phyloP scores from a whole-genome alignment of 2,888 invertebrate genomes.

The Icerya purchasi region DNA sequence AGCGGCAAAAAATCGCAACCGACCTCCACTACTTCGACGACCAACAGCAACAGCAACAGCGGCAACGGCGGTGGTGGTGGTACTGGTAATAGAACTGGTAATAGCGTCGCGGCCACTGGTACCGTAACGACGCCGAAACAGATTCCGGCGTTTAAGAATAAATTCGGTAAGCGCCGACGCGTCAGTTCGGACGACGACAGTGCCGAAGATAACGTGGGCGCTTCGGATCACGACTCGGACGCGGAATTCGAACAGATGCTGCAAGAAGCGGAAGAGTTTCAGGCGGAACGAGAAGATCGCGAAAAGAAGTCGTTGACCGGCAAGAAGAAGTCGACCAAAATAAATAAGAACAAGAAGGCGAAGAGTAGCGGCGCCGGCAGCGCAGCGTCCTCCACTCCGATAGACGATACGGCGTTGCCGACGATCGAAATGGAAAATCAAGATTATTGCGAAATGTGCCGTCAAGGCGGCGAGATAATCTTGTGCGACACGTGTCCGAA shows the following conservation, averaged over 20 bases:
- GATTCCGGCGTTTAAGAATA: slow-evolving; percentile 86
- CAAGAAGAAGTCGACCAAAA: slow-evolving; percentile 27
- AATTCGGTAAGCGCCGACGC: slow-evolving; percentile 60
- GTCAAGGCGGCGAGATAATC: slow-evolving; percentile 98
- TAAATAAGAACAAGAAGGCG: slow-evolving; percentile 36
- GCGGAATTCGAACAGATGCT: slow-evolving; percentile 97
- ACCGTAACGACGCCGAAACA: slow-evolving; percentile 39
- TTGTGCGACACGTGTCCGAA: slow-evolving; percentile 97
- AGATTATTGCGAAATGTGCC: slow-evolving; percentile 97
- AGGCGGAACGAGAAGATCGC: slow-evolving; percentile 23
- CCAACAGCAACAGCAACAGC: neutral
- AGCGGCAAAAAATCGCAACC: neutral
- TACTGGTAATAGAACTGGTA: slow-evolving; percentile 36
- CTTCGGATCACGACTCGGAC: slow-evolving; percentile 78
- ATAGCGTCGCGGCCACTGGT: slow-evolving; percentile 37
- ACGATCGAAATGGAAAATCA: slow-evolving; percentile 53
- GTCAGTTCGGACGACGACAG: slow-evolving; percentile 15
- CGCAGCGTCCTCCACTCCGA: slow-evolving; percentile 21
- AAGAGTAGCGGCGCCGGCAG: slow-evolving; percentile 37
- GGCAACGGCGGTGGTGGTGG: slow-evolving; percentile 23
- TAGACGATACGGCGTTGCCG: slow-evolving; percentile 45
- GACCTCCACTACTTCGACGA: neutral
- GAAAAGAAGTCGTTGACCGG: slow-evolving; percentile 78
- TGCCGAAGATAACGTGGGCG: slow-evolving; percentile 26
- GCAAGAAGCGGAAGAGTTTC: slow-evolving; percentile 62